Evolutionary conservation across 2,888 invertebrate genomes (phyloP).

Genomic region (Hofmannophila pseudospretella): DNA sequence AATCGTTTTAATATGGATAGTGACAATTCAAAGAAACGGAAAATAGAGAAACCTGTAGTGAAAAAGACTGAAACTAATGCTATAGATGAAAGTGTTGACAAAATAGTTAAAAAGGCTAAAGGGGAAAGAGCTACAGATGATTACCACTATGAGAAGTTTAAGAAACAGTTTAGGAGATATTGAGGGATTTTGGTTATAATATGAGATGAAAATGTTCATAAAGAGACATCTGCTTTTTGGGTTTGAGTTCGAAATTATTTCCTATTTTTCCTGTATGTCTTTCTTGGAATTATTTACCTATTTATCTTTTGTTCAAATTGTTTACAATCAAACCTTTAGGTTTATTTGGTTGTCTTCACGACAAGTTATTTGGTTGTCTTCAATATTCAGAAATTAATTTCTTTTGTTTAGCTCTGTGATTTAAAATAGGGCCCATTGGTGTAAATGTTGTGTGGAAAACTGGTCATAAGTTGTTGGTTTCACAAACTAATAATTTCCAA

Average conservation of each 20-base stretch:
- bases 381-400: no score
- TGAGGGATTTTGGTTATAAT: background rate
- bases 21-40: constrained; percentile 77
- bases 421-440: no score
- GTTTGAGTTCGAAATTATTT: background rate
- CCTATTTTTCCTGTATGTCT: no score
- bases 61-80: constrained; percentile 50
- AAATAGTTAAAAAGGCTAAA: constrained; percentile 81
- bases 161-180: constrained; percentile 95
- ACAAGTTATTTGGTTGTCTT: no score
- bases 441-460: no score
- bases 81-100: constrained; percentile 66
- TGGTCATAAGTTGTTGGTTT: no score
- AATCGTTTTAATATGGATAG: constrained; percentile 96
- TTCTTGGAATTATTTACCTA: background rate
- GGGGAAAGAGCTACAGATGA: constrained; percentile 97
- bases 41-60: constrained; percentile 72
- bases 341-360: constrained; percentile 14
- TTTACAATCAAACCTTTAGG: constrained; percentile 3
- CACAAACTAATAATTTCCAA: no score
- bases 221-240: background rate
- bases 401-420: no score
- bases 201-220: background rate
- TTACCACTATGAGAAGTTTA: constrained; percentile 97
- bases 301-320: background rate